These are phyloP conservation scores for Dendroctonus ponderosae DNA, from an alignment of 1,140 invertebrate species.

Conservation along the genomic window DNA sequence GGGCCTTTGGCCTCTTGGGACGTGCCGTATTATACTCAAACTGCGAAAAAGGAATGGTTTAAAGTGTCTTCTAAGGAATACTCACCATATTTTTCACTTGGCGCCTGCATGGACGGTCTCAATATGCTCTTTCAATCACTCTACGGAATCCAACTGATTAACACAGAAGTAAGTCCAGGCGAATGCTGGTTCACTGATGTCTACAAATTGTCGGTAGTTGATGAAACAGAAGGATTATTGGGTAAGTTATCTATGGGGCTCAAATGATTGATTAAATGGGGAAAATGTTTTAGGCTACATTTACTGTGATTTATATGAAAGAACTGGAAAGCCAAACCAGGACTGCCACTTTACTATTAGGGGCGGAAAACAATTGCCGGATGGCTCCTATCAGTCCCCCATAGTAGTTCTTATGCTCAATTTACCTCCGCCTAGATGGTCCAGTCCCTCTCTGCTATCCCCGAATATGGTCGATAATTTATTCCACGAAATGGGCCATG, in stretches of 20 bases:
- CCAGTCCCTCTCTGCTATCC: slow-evolving; percentile 75
- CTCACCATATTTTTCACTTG: slow-evolving; percentile 89
- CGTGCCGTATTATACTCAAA: slow-evolving; percentile 74
- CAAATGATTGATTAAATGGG: no score
- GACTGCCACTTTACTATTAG: slow-evolving; percentile 99
- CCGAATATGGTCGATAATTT: slow-evolving; percentile 90
- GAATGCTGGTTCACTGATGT: slow-evolving; percentile 76
- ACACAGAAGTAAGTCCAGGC: slow-evolving; percentile 62
- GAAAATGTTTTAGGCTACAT: slow-evolving; percentile 78
- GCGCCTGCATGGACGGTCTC: slow-evolving; percentile 93
- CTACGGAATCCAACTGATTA: slow-evolving; percentile 75
- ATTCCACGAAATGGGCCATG: slow-evolving; percentile 99
- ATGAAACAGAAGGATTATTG: slow-evolving; percentile 74
- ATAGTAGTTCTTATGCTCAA: slow-evolving; percentile 94
- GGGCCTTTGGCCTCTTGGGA: slow-evolving; percentile 75
- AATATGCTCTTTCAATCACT: slow-evolving; percentile 79
- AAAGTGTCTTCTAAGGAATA: slow-evolving; percentile 69
- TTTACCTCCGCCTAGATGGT: slow-evolving; percentile 70
- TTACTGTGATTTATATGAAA: slow-evolving; percentile 96
- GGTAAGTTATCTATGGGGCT: slow-evolving; percentile 9
- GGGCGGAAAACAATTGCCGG: slow-evolving; percentile 77
- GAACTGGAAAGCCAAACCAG: slow-evolving; percentile 87
- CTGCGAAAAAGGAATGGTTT: slow-evolving; percentile 69
- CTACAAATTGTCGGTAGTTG: slow-evolving; percentile 82
- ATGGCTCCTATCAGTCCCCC: slow-evolving; percentile 87